Base-by-base conservation (phyloP, 1,140 invertebrate genomes). In the Procambarus clarkii region DNA sequence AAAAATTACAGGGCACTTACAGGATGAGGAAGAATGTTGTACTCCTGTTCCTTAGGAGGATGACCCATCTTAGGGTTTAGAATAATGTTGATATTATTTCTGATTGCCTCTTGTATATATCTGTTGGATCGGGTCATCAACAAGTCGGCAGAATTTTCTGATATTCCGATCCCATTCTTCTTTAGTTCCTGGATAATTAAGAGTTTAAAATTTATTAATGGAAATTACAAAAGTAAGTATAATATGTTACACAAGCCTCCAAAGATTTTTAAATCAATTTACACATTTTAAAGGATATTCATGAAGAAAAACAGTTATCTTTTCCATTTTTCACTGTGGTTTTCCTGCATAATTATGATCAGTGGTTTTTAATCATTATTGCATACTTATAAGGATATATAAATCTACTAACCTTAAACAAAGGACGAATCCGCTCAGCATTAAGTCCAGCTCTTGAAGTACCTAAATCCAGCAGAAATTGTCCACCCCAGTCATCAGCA, bases 11-110 rank as follows among this genome's bases (percentile, higher is more conserved):
- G 48, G 3, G 15, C 3, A 88, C 87, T 88, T 50, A 88, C 87
- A 21, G 87, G 87, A 81, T 88, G 87, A 34, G 87, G 87, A 1
- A 88, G 24, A 54, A 69, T 34, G n/a, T 79, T 88, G 46, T 88
- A 78, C 8, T 87, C 74, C 21, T 88, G 50, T n/a, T 88, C 78
- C 46, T 82, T 80, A n/a, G 78, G 79, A 3, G 87, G 87, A 1
- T 82, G 60, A 15, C 78, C 87, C 9, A 82, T 7, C 2, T 15
- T 71, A 4, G 78, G 44, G 45, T 82, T n/a, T 18, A 82, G 64
- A 34, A 88, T 71, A 18, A 88, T 60, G 21, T 24, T 45, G n/a
- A 88, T 21, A 11, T 81, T 71, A 4, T 74, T 78, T 13, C 60
- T 69, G 18, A 88, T 64, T 21, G 60, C 87, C 60, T 81, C 44